Evolutionary conservation across 2,113 vertebrate species (phyloP).

Genomic region (Odocoileus virginianus): DNA sequence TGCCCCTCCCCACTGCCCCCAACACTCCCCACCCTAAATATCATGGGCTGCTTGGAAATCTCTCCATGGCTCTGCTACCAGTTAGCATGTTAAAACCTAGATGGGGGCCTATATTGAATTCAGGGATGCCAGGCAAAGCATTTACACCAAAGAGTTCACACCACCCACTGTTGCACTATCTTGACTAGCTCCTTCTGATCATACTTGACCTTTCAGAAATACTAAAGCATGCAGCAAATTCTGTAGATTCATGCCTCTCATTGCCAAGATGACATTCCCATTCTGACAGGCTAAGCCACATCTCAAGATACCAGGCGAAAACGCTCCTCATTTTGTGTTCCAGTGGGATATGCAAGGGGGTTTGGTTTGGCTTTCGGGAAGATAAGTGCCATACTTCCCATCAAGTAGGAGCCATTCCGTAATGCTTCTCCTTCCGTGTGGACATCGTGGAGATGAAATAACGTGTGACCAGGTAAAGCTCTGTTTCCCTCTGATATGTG

Average conservation of each 20-base stretch:
- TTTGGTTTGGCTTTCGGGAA: neutral
- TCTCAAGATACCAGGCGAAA: neutral
- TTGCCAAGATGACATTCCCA: neutral
- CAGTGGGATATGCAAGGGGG: neutral
- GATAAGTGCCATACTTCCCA: slow-evolving; percentile 15
- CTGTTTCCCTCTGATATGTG: neutral
- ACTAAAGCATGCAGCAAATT: slow-evolving; percentile 13
- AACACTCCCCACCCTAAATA: neutral
- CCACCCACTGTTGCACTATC: slow-evolving; percentile 24
- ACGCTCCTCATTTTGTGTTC: neutral
- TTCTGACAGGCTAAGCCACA: neutral
- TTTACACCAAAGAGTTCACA: neutral
- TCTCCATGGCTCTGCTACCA: neutral
- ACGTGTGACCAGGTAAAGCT: slow-evolving; percentile 66
- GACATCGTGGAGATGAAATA: neutral
- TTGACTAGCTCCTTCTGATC: neutral
- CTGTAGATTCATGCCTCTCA: neutral
- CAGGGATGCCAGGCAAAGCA: slow-evolving; percentile 15
- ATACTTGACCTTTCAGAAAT: neutral
- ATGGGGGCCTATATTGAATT: neutral
- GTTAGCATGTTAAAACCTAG: neutral
- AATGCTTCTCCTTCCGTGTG: neutral
- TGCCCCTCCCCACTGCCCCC: neutral
- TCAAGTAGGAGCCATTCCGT: slow-evolving; percentile 54
- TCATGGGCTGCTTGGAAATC: neutral